A percentile compares a stretch with the other conserved stretches of the same genome.
Conservation (phyloP, 2,888 invertebrate species). For the Harmothoe impar region DNA sequence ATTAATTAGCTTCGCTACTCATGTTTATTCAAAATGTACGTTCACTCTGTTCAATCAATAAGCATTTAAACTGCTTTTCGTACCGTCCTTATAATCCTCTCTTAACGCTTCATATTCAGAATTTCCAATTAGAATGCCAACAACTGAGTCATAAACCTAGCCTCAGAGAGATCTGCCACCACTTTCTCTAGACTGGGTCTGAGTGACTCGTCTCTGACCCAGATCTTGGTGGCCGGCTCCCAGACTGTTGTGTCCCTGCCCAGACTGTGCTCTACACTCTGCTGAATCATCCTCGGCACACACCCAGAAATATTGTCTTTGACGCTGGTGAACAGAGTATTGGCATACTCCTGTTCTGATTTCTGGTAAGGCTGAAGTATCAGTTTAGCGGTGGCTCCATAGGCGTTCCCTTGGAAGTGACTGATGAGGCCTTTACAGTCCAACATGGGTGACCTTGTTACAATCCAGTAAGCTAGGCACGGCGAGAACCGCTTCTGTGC, state of each 20-base stretch:
- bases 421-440: neutral
- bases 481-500: constrained; percentile 29
- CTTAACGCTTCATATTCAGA: too few species aligned
- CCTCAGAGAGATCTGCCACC: neutral
- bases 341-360: constrained; percentile 18
- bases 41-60: too few species aligned
- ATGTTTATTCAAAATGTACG: too few species aligned
- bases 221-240: neutral
- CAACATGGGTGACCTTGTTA: neutral
- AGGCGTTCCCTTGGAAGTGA: neutral
- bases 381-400: constrained; percentile 33
- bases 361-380: constrained; percentile 42
- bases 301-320: constrained; percentile 47
- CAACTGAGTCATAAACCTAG: neutral
- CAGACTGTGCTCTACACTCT: neutral
- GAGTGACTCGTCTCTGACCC: neutral
- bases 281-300: neutral
- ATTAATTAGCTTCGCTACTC: too few species aligned
- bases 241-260: neutral
- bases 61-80: too few species aligned
- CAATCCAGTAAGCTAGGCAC: neutral
- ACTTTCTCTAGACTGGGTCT: neutral
- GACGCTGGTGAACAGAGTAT: neutral
- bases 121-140: neutral
- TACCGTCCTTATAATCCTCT: too few species aligned